Evolutionary conservation across 2,888 invertebrate genomes (phyloP), one percentile per base, ranked within the genome.

Genomic region (Tenthredo scrophulariae): DNA sequence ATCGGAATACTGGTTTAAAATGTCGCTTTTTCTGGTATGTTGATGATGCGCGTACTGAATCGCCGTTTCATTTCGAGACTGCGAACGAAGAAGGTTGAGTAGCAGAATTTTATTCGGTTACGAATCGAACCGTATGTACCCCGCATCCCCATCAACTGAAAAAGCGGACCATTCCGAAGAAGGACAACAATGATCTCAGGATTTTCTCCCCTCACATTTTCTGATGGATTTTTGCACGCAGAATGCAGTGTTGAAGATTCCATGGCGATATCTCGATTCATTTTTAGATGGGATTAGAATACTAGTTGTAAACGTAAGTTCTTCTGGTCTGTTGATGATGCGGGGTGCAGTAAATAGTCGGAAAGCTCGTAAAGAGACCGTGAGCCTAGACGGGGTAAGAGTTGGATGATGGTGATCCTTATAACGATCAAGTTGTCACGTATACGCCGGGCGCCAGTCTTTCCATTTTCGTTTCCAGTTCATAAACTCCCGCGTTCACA

Each of bases 381-480:
- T 74, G 26, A 80, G 72, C 9, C 37, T 43, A n/a, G 72, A 15
- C 18, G 26, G 54, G 50, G 54, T 50, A 77, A 77, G 54, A 54
- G 77, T 46, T 80, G 58, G 15, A 75, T n/a, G 70, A 80, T 37
- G 40, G 58, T 80, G 80, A 62, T 40, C 80, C 58, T 62, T 77
- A 62, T 80, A 80, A 80, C 89, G 89, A 90, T 90, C 90, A 90
- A 91, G 90, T 91, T 89, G 91, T 90, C 91, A 89, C 84, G 88
- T 87, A 85, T 88, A 87, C 88, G 88, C 54, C 62, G 43, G 33
- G 67, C 67, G 85, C 75, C 46, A 84, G 74, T 67, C 65, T 82
- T 85, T 80, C 85, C 85, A 74, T 74, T 85, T 70, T 83, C 67
- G 70, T 91, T 91, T 91, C 90, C 90, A 91, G 90, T 91, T 91